Base-by-base conservation (phyloP, 1,140 invertebrate species). In the Pemphigus obesinymphae region DNA sequence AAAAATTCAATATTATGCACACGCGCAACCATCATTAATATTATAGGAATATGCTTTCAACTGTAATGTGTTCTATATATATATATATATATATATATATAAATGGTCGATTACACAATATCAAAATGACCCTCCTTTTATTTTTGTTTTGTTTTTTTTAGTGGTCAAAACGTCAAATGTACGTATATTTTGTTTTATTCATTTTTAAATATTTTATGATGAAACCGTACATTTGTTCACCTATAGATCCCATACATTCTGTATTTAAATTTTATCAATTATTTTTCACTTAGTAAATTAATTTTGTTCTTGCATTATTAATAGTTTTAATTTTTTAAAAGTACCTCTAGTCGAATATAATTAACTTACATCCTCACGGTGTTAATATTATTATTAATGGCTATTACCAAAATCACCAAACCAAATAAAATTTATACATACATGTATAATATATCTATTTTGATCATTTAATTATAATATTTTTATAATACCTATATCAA, bases 151-250 rank as follows among this genome's bases (percentile, higher is more conserved):
- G 0, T 31, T 31, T 4, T 68, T 45, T 48, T 48, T 29, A 48
- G 23, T n/a, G 68, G 43, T 72, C 43, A 72, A 72, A 72, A 72
- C 68, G 68, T 72, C 68, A 72, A 72, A 48, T 17, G 15, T 70
- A 70, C n/a, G n/a, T 26, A 58, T 43, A 68, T 45, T 70, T 43
- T 23, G 66, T 70, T 43, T 17, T 26, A 26, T 43, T 43, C 23
- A 70, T 70, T 45, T 45, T 45, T 43, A 70, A 43, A n/a, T 23
- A 6, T 70, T n/a, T n/a, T 43, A 40, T 13, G 20, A 20, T 26
- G 6, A 31, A 61, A 61, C 15, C 29, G 58, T 7, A 31, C 58
- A 61, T 26, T 58, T 20, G 26, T 31, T 29, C 15, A 29, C 7
- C 15, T 17, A 61, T 31, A 29, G 15, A 29, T 61, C 29, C 13